Evolutionary conservation across 2,113 vertebrate species (phyloP).

Genomic region (Pseudorectes ferrugineus): DNA sequence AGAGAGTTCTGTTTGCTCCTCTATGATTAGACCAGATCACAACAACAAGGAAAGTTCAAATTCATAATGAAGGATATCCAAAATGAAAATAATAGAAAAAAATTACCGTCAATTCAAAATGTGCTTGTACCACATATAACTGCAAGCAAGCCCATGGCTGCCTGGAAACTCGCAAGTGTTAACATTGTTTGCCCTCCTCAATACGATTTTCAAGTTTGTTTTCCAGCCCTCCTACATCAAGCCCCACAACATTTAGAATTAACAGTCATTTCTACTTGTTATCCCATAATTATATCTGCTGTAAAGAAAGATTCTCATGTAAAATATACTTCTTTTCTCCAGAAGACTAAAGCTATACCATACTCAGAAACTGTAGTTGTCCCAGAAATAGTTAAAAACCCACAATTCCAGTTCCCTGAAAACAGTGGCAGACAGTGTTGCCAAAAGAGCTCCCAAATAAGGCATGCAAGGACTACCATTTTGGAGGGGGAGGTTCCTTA

Average conservation of each 20-base stretch:
- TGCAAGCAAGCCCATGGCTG: background rate
- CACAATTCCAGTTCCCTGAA: background rate
- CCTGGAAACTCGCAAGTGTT: background rate
- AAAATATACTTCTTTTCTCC: background rate
- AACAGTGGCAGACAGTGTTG: background rate
- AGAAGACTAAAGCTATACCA: background rate
- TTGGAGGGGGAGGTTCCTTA: background rate
- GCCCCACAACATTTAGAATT: background rate
- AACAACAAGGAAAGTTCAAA: background rate
- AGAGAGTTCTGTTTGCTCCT: background rate
- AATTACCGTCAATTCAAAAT: background rate
- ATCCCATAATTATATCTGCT: background rate
- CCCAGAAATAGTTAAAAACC: background rate
- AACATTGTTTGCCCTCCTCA: background rate
- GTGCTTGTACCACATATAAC: background rate
- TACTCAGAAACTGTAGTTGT: background rate
- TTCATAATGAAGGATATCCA: background rate
- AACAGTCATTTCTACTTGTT: background rate
- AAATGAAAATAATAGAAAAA: background rate
- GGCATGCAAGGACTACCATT: background rate
- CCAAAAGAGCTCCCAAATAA: background rate
- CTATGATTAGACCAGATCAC: rapidly evolving
- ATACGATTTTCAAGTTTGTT: background rate
- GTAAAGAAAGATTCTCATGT: background rate
- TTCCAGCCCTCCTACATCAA: background rate